These are phyloP conservation scores for Calliopsis andreniformis DNA, from an alignment of 1,140 invertebrate genomes.

Conservation along the genomic window DNA sequence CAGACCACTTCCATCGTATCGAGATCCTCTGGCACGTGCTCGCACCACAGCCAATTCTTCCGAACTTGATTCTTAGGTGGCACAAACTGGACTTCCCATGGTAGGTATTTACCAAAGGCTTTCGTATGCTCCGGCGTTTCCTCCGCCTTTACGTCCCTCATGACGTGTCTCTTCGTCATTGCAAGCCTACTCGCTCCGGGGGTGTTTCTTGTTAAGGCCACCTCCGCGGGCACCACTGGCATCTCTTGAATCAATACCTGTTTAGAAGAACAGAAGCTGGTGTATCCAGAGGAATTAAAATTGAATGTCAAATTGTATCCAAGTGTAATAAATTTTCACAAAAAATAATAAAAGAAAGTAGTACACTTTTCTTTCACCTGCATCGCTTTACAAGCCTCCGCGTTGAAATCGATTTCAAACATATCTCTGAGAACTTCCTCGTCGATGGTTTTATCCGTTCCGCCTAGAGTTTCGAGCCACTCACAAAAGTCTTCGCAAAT, in stretches of 20 bases:
- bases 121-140: conserved; percentile 72
- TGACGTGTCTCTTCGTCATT: conserved; percentile 78
- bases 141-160: conserved; percentile 79
- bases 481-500: conserved; percentile 83
- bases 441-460: conserved; percentile 75
- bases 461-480: conserved; percentile 82
- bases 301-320: too few relatives aligned
- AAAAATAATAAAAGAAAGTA: background rate
- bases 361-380: conserved; percentile 64
- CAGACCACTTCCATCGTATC: conserved; percentile 83
- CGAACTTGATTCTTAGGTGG: conserved; percentile 80
- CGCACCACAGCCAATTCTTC: conserved; percentile 79
- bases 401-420: conserved; percentile 84
- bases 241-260: conserved; percentile 70
- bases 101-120: conserved; percentile 82
- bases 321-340: too few relatives aligned
- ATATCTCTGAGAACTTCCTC: conserved; percentile 79
- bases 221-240: conserved; percentile 67
- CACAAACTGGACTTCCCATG: conserved; percentile 79
- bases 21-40: conserved; percentile 81
- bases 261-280: conserved; percentile 11
- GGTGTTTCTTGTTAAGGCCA: conserved; percentile 68
- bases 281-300: too few relatives aligned
- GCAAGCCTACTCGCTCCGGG: conserved; percentile 76
- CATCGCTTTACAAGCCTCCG: conserved; percentile 80